Evolutionary conservation across 2,888 invertebrate genomes (phyloP).

Genomic region (Gastrophysa polygoni): DNA sequence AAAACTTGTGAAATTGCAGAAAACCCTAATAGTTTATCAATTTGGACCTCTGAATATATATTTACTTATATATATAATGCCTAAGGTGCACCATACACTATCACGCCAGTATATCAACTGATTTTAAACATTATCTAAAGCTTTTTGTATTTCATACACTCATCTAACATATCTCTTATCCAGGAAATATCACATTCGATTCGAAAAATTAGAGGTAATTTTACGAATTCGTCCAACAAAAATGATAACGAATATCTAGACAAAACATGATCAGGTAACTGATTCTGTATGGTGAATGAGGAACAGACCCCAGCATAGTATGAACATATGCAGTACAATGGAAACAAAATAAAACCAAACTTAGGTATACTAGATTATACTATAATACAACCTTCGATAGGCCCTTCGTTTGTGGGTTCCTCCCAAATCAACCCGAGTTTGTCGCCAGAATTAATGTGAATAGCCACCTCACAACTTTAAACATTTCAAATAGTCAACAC

Average conservation of each 20-base stretch:
- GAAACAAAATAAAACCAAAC: too few species aligned
- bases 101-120: slow-evolving; percentile 57
- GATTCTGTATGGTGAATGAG: too few species aligned
- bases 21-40: slow-evolving; percentile 60
- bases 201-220: slow-evolving; percentile 18
- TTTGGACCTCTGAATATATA: slow-evolving; percentile 59
- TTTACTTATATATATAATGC: slow-evolving; percentile 42
- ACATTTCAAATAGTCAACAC: too few species aligned
- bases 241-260: not conserved
- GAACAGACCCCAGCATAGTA: too few species aligned
- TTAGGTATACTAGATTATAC: too few species aligned
- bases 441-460: too few species aligned
- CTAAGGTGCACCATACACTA: slow-evolving; percentile 58
- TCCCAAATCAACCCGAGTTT: too few species aligned
- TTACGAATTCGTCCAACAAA: not conserved
- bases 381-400: too few species aligned
- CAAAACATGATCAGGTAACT: too few species aligned
- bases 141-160: slow-evolving; percentile 20
- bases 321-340: too few species aligned
- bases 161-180: slow-evolving; percentile 35
- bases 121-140: slow-evolving; percentile 38
- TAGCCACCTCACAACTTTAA: too few species aligned
- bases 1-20: slow-evolving; percentile 61
- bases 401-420: too few species aligned
- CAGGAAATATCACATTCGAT: slow-evolving; percentile 38